phyloP scores from a whole-genome alignment of 2,797 vertebrate species.

The Rhinella marina region DNA sequence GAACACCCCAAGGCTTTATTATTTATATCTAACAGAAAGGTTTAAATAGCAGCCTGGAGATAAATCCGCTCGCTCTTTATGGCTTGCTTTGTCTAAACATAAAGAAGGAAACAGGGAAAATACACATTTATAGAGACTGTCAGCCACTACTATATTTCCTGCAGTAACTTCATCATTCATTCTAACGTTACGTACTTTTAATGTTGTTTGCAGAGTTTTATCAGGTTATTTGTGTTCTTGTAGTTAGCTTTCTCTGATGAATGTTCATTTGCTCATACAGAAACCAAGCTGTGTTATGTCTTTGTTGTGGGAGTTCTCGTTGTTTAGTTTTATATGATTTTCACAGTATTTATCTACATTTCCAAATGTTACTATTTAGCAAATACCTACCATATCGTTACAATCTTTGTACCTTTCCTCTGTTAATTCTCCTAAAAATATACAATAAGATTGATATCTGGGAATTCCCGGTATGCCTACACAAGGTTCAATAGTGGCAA shows the following conservation, averaged over 20 bases:
- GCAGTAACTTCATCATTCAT: conserved; percentile 52
- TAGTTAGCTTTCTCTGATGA: neutral
- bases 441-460: no score
- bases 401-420: no score
- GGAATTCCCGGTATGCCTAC: no score
- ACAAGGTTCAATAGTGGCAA: no score
- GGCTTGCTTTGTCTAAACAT: conserved; percentile 59
- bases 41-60: conserved; percentile 60
- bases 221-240: conserved; percentile 9
- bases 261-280: neutral
- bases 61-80: conserved; percentile 61
- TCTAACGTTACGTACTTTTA: conserved; percentile 25
- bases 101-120: conserved; percentile 55
- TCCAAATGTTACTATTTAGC: neutral
- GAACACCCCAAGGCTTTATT: conserved; percentile 63
- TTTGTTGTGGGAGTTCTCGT: neutral
- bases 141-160: conserved; percentile 49
- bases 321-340: neutral
- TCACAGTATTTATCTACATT: neutral
- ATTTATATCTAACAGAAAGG: conserved; percentile 59
- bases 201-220: conserved; percentile 23
- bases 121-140: conserved; percentile 61
- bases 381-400: neutral
- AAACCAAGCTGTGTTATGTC: no score
- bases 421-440: no score